A percentile compares a stretch with the other conserved stretches of the same genome.
phyloP scores from a whole-genome alignment of 1,140 invertebrate species.

The Thrips palmi region DNA sequence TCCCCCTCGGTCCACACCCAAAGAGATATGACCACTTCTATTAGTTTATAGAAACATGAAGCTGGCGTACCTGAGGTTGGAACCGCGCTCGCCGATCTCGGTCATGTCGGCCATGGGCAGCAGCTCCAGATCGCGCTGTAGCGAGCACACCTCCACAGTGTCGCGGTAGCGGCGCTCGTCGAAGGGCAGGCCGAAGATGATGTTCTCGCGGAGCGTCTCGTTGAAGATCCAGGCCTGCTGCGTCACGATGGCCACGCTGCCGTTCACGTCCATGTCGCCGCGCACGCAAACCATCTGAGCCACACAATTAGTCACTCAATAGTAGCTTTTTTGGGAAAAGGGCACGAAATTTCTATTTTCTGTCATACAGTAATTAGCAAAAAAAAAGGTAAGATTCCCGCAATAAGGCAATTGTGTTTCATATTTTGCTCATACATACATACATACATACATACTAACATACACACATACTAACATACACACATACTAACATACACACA shows the following conservation, averaged over 20 bases:
- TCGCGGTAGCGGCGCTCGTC: slow-evolving; percentile 31
- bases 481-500: no score
- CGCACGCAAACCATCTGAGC: background rate
- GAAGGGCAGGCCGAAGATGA: slow-evolving; percentile 37
- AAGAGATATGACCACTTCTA: no score
- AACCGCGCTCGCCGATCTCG: slow-evolving; percentile 39
- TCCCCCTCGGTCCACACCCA: no score
- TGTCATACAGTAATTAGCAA: no score
- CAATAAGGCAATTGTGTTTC: no score
- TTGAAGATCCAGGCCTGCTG: slow-evolving; percentile 53
- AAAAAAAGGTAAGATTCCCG: no score
- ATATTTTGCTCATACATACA: no score
- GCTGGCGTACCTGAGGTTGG: slow-evolving; percentile 34
- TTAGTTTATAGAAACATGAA: no score
- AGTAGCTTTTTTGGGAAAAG: slow-evolving; percentile 27
- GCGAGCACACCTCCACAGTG: slow-evolving; percentile 27
- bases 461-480: no score
- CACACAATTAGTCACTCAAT: slow-evolving; percentile 21
- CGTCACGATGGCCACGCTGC: slow-evolving; percentile 38
- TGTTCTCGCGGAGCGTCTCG: slow-evolving; percentile 45
- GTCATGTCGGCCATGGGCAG: slow-evolving; percentile 40
- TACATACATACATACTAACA: no score
- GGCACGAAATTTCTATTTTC: no score
- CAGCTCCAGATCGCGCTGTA: slow-evolving; percentile 31
- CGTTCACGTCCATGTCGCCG: slow-evolving; percentile 13